Evolutionary conservation across 2,113 vertebrate genomes (phyloP).

Genomic region (Nettapus auritus): DNA sequence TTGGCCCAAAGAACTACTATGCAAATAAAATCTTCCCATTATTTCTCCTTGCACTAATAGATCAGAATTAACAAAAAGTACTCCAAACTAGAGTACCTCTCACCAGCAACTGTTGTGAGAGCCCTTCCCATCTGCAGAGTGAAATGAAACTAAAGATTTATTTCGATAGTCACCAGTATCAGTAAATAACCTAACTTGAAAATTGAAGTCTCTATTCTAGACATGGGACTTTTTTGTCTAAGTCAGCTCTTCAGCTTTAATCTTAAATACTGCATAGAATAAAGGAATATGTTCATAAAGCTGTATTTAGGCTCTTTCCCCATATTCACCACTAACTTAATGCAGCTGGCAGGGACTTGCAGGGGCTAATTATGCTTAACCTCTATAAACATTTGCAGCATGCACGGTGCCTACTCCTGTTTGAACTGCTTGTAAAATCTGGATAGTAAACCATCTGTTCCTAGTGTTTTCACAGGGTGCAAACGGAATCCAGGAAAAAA

Average conservation of each 20-base stretch:
- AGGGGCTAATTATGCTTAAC: neutral
- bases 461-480: constrained; percentile 35
- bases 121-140: neutral
- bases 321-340: neutral
- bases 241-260: neutral
- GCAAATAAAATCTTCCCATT: neutral
- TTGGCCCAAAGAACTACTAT: neutral
- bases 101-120: neutral
- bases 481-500: constrained; percentile 35
- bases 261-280: neutral
- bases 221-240: neutral
- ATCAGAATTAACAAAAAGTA: neutral
- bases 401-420: constrained; percentile 5
- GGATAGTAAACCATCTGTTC: constrained; percentile 47
- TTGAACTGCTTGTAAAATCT: constrained; percentile 13
- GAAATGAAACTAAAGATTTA: neutral
- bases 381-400: neutral
- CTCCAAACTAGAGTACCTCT: neutral
- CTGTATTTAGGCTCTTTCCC: neutral
- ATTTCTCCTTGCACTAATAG: neutral
- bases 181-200: neutral
- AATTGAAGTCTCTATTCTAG: neutral
- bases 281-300: neutral
- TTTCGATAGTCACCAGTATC: neutral
- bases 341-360: neutral